Base-by-base conservation (phyloP, 2,797 vertebrate species). In the Paratrypauchen microcephalus region DNA sequence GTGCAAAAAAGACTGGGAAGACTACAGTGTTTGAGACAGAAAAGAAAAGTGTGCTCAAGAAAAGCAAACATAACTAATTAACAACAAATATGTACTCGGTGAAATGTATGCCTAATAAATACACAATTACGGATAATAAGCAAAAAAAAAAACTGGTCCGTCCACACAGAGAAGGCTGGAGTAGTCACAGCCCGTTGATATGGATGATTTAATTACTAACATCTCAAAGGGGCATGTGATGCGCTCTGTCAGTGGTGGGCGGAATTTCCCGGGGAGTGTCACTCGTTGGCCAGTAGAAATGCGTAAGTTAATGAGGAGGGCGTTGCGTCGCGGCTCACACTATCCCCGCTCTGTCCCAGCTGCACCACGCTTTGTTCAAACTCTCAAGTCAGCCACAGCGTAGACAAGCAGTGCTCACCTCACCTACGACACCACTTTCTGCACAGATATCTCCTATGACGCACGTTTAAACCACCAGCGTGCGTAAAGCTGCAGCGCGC, bases 301-400 rank as follows among this genome's bases (percentile, higher is more conserved):
- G 18, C 16, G 18, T 18, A 61, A 62, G 60, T 15, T 15, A 57
- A 69, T 66, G 68, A 11, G 1, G 28, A 66, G 77, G 90, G 88
- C 86, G 85, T 61, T 67, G 21, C 3, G 5, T 2, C 36, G 0
- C 69, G 47, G 21, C 86, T 79, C 82, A 70, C 74, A 19, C 54
- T 3, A 50, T 65, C 71, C 80, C 41, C 2, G 48, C 64, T 70
- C 79, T 54, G 79, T 80, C 84, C 55, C 73, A 83, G 81, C 82
- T 86, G 81, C 79, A 67, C 77, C 91, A 91, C 77, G 90, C 86
- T 87, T 86, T 86, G 86, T 89, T 89, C 82, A 84, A 87, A 83
- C 79, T 84, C 71, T 8, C 15, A 54, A 85, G 70, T 78, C 66
- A 79, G 76, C 2, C 5, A 21, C n/a, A 39, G 28, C 0, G 8